Evolutionary conservation across 2,888 invertebrate genomes (phyloP).

Genomic region (Acleris sparsana): DNA sequence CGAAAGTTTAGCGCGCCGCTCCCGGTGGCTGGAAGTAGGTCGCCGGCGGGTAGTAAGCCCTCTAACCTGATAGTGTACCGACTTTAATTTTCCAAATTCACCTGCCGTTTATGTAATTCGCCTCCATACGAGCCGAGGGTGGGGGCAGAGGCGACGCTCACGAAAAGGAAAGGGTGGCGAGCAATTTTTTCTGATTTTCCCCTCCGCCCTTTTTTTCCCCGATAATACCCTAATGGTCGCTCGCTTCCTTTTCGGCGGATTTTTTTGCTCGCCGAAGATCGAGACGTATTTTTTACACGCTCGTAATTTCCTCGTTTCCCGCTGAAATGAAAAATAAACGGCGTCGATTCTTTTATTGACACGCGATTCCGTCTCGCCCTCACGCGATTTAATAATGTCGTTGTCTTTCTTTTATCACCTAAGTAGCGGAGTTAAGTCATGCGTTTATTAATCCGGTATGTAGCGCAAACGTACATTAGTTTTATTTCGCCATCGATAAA

Average conservation of each 20-base stretch:
- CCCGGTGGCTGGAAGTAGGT: slow-evolving; percentile 21
- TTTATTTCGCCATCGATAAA: slow-evolving; percentile 75
- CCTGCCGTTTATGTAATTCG: slow-evolving; percentile 79
- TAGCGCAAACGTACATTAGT: slow-evolving; percentile 48
- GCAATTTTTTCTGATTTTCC: slow-evolving; percentile 81
- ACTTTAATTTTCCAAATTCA: slow-evolving; percentile 82
- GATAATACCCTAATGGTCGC: slow-evolving; percentile 83
- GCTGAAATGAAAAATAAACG: slow-evolving; percentile 73
- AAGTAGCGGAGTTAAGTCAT: background rate
- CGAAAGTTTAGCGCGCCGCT: background rate
- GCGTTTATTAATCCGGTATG: slow-evolving; percentile 1
- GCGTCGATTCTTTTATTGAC: slow-evolving; percentile 60
- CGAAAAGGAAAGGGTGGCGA: slow-evolving; percentile 81
- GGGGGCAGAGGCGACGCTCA: slow-evolving; percentile 70
- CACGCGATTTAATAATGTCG: background rate
- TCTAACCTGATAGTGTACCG: slow-evolving; percentile 54
- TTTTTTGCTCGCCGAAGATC: slow-evolving; percentile 74
- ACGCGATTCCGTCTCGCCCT: slow-evolving; percentile 51
- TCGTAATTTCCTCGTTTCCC: slow-evolving; percentile 77
- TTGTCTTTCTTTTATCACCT: background rate
- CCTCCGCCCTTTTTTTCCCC: slow-evolving; percentile 69
- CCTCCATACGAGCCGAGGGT: slow-evolving; percentile 69
- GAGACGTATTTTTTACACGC: slow-evolving; percentile 77
- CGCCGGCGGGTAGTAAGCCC: slow-evolving; percentile 36
- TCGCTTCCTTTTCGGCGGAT: slow-evolving; percentile 79